These are phyloP conservation scores for Motacilla tschutschensis DNA, from an alignment of 2,113 vertebrate species.

Conservation along the genomic window DNA sequence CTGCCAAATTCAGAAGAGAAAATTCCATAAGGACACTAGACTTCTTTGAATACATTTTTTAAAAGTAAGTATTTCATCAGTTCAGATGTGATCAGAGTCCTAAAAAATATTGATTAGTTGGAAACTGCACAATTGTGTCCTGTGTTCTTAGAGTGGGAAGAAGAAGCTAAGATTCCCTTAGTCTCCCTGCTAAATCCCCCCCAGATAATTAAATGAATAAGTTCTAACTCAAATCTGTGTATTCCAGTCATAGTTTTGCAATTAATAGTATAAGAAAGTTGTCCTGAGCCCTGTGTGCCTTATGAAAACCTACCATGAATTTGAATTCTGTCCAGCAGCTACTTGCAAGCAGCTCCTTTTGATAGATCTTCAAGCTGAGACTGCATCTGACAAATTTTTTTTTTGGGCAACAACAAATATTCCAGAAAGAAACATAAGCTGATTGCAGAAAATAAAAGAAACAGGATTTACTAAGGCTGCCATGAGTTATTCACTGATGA, in stretches of 20 bases:
- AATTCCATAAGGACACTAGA: not conserved
- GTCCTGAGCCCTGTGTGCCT: not conserved
- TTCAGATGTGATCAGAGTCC: not conserved
- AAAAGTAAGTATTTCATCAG: not conserved
- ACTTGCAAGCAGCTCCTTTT: not conserved
- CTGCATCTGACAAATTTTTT: not conserved
- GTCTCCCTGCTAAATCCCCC: not conserved
- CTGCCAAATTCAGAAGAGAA: not conserved
- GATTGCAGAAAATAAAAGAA: not conserved
- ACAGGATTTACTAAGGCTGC: not conserved
- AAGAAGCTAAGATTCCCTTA: not conserved
- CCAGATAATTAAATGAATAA: not conserved
- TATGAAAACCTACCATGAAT: not conserved
- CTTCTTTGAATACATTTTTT: not conserved
- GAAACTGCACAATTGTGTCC: not conserved
- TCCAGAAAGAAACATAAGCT: not conserved
- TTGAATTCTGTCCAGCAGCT: not conserved
- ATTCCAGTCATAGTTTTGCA: not conserved
- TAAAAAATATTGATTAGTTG: not conserved
- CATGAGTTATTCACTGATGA: slow-evolving; percentile 2
- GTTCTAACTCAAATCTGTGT: not conserved
- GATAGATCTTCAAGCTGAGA: not conserved
- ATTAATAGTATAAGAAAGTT: not conserved
- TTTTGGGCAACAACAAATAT: not conserved
- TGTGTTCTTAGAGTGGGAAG: not conserved